Evolutionary conservation across 2,888 invertebrate species (phyloP), one percentile per base, ranked within the genome.

Genomic region (Proisotoma minuta): DNA sequence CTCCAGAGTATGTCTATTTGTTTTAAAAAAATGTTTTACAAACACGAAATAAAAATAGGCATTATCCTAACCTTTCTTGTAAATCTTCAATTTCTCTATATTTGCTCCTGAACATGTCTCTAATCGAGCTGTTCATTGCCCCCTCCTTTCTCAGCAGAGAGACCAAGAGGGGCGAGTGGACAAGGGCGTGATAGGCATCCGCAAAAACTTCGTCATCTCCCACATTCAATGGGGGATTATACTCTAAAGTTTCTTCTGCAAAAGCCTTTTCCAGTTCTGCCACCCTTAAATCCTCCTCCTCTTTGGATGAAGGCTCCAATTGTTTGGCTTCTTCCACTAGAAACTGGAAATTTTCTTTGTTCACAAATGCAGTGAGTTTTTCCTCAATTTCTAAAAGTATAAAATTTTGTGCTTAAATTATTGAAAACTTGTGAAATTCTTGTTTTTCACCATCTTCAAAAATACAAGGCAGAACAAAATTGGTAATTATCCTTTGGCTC

Each of bases 101-200:
- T 76, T 89, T 86, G 72, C 86, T 84, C 63, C 85, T 81, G 50
- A 86, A 83, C 75, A 88, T 84, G 74, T 85, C 85, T 58, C 85
- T 83, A 20, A 93, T 87, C 40, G 87, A 86, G 75, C 87, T 84
- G 0, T 94, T 91, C 77, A 91, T 91, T 15, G 87, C 85, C 75
- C 91, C 89, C 78, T 96, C 95, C 34, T 91, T 85, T 75, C 90
- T 88, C 22, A 96, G 81, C 76, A 96, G 88, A 0, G 90, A 89
- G 76, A 92, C 91, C 24, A 95, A 79, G 0, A 91, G 91, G 0
- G 89, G 88, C 0, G 92, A 92, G 77, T 91, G 91, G 1, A 91
- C 89, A 67, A 86, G 77, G 66, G 83, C 82, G 77, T 92, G 91
- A 77, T 92, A 92, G 23, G 90, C 89, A 2, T 87, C 87, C 1